Evolutionary conservation across 2,797 vertebrate species (phyloP), one percentile per base, ranked within the genome.

Genomic region (Catostomus latipinnis): DNA sequence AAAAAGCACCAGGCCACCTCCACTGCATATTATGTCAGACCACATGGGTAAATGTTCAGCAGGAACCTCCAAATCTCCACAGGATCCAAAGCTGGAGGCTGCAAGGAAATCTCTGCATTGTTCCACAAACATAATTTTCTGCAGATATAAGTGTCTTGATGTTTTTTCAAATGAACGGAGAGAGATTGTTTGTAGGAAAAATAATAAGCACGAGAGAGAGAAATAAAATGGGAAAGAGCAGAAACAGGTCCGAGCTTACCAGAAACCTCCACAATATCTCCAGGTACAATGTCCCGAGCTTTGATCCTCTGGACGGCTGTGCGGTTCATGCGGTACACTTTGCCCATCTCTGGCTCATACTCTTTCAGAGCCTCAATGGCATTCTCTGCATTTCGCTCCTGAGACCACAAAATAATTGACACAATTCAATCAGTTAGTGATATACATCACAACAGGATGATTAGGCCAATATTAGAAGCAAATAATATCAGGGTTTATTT

Each of bases 281-380:
- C 98, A 0, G 98, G 98, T 66, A 99, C 97, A 0, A 99, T 96
- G 83, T 99, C 98, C 14, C 95, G 88, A 76, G 98, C 96, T 0
- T 96, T 97, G 92, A 99, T 94, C 66, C 95, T 93, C 91, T 99
- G 97, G 71, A 99, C 96, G 0, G 96, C 95, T 0, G 92, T 96
- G 82, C 96, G 94, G 89, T 98, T 97, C 0, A 94, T 94, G 0
- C 98, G 95, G 85, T 96, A 96, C 86, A 99, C 97, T 87, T 99
- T 99, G 34, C 97, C 98, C 96, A 99, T 99, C 91, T 99, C 97
- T 0, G 98, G 98, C 85, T 99, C 98, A 0, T 99, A 99, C 86
- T 98, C 98, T 77, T 99, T 99, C 86, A 99, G 80, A 66, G 97
- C 98, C 88, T 99, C 97, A 0, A 99, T 99, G 81, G 97, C 97